These are phyloP conservation scores for Onthophagus sagittarius DNA, from an alignment of 2,888 invertebrate species.

Conservation along the genomic window DNA sequence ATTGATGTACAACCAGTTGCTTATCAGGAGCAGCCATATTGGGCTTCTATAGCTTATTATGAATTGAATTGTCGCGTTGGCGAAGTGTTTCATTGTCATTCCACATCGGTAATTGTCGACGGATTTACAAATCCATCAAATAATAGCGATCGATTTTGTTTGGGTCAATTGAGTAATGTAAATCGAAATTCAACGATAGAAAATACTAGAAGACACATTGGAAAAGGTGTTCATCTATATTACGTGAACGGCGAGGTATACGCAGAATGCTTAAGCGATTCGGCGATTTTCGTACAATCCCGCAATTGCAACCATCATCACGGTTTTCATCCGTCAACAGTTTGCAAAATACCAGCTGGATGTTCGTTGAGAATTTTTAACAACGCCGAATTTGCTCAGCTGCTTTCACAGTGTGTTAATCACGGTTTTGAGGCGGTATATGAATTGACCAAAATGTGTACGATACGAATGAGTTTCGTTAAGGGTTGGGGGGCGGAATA, in stretches of 20 bases:
- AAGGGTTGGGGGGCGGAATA: constrained; percentile 99
- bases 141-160: constrained; percentile 93
- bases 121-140: constrained; percentile 98
- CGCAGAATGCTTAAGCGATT: constrained; percentile 95
- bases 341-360: constrained; percentile 96
- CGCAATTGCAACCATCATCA: constrained; percentile 98
- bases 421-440: constrained; percentile 99
- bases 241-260: constrained; percentile 98
- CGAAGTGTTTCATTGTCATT: constrained; percentile 91
- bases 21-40: constrained; percentile 90
- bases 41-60: constrained; percentile 98
- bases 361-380: constrained; percentile 98
- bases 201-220: constrained; percentile 96
- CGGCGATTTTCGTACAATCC: constrained; percentile 97
- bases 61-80: constrained; percentile 97
- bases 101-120: constrained; percentile 91
- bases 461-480: constrained; percentile 98
- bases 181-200: constrained; percentile 98
- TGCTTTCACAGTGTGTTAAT: constrained; percentile 94
- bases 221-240: constrained; percentile 85
- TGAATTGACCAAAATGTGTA: constrained; percentile 99
- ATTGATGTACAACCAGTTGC: constrained; percentile 87
- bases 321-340: constrained; percentile 97
- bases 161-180: constrained; percentile 96
- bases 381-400: constrained; percentile 93